A percentile compares a stretch with the other conserved stretches of the same genome.
phyloP scores from a whole-genome alignment of 2,797 vertebrate species.

The Pelodytes ibericus region DNA sequence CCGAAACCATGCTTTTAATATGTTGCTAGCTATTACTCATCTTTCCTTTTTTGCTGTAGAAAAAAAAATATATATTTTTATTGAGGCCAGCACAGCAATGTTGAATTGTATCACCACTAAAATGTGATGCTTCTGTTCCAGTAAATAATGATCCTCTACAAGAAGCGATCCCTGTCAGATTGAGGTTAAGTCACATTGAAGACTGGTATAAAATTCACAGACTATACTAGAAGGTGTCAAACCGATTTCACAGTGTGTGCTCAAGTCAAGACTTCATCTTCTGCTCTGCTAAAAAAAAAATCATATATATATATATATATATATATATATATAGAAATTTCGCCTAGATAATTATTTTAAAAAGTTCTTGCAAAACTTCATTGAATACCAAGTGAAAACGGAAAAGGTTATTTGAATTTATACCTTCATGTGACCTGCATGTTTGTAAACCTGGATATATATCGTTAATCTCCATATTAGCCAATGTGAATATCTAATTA shows the following conservation, averaged over 20 bases:
- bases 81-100: not conserved
- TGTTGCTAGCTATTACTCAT: not conserved
- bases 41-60: not conserved
- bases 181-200: not conserved
- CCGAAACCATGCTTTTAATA: not conserved
- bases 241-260: conserved; percentile 21
- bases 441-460: too few relatives aligned
- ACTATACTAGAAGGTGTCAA: conserved; percentile 19
- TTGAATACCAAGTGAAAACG: too few relatives aligned
- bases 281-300: conserved; percentile 7
- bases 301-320: too few relatives aligned
- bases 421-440: too few relatives aligned
- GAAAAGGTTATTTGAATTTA: too few relatives aligned
- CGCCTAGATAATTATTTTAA: too few relatives aligned
- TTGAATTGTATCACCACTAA: not conserved
- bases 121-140: not conserved
- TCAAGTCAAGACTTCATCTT: conserved; percentile 22
- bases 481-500: too few relatives aligned
- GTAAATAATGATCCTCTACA: not conserved
- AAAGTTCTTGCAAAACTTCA: not conserved
- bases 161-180: not conserved
- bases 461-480: too few relatives aligned
- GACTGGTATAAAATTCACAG: not conserved
- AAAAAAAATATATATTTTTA: conserved; percentile 12
- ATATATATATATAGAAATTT: too few relatives aligned